Conservation (phyloP, 2,113 vertebrate species). For the Microtus ochrogaster region DNA sequence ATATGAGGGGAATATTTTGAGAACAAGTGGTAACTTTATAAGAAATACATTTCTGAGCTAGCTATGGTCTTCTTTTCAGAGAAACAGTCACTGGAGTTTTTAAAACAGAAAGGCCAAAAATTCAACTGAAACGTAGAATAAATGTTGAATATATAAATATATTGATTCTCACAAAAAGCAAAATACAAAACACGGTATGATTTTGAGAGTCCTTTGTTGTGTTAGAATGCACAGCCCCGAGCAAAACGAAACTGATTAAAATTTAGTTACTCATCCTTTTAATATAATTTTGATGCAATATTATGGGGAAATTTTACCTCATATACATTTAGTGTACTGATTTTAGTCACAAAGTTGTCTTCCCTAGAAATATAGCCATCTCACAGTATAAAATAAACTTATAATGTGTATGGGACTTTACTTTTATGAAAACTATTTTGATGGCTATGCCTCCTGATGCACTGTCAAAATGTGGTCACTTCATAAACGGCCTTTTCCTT, state of each 20-base stretch:
- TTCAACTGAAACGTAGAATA: slow-evolving; percentile 20
- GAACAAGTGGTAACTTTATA: slow-evolving; percentile 28
- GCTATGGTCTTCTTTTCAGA: slow-evolving; percentile 8
- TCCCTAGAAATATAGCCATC: not conserved
- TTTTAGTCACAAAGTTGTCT: slow-evolving; percentile 44
- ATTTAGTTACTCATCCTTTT: not conserved
- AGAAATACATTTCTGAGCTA: slow-evolving; percentile 17
- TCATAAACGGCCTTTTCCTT: not conserved
- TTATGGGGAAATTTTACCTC: not conserved
- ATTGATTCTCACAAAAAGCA: slow-evolving; percentile 49
- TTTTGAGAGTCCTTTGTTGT: not conserved
- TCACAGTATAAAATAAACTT: not conserved
- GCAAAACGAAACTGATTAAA: not conserved
- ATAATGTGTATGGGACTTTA: slow-evolving; percentile 49
- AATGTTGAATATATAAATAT: not conserved
- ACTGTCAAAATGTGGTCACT: not conserved
- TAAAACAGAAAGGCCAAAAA: slow-evolving; percentile 10
- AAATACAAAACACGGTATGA: not conserved
- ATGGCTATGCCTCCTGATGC: not conserved
- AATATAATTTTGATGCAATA: not conserved
- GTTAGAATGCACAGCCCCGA: not conserved
- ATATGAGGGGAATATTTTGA: not conserved
- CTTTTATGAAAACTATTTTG: not conserved
- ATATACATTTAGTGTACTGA: slow-evolving; percentile 4
- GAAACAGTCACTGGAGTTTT: not conserved